These are phyloP conservation scores for Drosophila mettleri DNA, from an alignment of 2,888 invertebrate species.

Conservation along the genomic window DNA sequence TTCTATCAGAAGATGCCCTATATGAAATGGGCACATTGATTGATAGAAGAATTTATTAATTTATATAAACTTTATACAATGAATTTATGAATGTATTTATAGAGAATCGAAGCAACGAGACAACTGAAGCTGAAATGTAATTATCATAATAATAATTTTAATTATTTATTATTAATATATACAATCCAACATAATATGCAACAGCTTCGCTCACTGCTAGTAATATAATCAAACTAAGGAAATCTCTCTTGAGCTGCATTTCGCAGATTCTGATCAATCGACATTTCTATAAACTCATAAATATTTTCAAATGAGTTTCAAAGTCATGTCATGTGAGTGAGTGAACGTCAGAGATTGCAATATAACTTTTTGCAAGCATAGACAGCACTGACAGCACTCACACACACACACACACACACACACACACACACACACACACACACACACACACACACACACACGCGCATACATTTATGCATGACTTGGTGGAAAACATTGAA, in stretches of 20 bases:
- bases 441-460: neutral
- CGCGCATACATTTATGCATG: conserved; percentile 5
- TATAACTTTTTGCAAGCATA: neutral
- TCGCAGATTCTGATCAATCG: neutral
- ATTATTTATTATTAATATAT: too few relatives aligned
- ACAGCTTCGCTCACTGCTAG: too few relatives aligned
- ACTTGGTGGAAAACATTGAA: neutral
- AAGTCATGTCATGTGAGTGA: neutral
- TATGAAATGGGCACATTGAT: too few relatives aligned
- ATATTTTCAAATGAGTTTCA: conserved; percentile 1
- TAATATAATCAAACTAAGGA: neutral
- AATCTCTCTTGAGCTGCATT: neutral
- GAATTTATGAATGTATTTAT: too few relatives aligned
- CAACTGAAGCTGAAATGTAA: too few relatives aligned
- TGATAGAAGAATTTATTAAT: too few relatives aligned
- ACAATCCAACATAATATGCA: too few relatives aligned
- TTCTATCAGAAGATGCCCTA: too few relatives aligned
- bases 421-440: neutral
- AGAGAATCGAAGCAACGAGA: too few relatives aligned
- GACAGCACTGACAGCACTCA: neutral
- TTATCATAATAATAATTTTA: too few relatives aligned
- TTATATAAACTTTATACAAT: too few relatives aligned
- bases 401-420: neutral
- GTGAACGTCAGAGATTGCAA: neutral
- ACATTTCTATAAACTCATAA: neutral